phyloP scores from a whole-genome alignment of 2,888 invertebrate genomes.

The Clusia tigrina region DNA sequence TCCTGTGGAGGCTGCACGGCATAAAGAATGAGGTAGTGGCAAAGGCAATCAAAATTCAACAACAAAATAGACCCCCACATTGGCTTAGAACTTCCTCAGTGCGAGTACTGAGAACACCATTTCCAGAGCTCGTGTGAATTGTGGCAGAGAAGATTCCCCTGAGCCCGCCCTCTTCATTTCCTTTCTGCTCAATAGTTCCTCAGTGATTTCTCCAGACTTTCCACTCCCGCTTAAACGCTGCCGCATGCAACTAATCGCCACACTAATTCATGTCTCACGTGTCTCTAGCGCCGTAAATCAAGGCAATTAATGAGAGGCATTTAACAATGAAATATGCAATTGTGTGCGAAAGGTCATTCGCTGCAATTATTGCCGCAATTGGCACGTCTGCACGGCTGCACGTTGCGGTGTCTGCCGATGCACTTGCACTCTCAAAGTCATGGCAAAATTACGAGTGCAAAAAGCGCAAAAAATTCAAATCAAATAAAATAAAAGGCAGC shows the following conservation, averaged over 20 bases:
- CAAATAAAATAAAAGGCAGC: background rate
- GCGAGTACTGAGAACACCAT: too few species aligned
- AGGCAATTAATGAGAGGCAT: background rate
- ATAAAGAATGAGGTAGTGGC: too few species aligned
- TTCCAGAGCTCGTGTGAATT: too few species aligned
- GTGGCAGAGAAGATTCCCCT: too few species aligned
- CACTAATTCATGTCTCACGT: background rate
- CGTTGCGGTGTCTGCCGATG: background rate
- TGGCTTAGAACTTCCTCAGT: too few species aligned
- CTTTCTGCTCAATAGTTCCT: too few species aligned
- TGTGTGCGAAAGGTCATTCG: slow-evolving; percentile 2
- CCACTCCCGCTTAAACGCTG: too few species aligned
- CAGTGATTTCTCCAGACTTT: too few species aligned
- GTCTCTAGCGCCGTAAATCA: slow-evolving; percentile 1
- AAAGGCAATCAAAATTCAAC: too few species aligned
- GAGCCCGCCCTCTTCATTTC: too few species aligned
- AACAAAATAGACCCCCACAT: too few species aligned
- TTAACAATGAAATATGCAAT: background rate
- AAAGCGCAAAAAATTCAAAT: background rate
- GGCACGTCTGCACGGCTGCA: background rate
- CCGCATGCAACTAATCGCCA: background rate
- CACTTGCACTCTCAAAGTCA: slow-evolving; percentile 5
- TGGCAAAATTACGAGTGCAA: background rate
- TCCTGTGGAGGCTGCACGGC: too few species aligned
- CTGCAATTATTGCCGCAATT: slow-evolving; percentile 1